Percentiles rank a stretch among this genome's conserved stretches.
Evolutionary conservation across 1,140 invertebrate species (phyloP).

Genomic region (Holotrichia oblita): DNA sequence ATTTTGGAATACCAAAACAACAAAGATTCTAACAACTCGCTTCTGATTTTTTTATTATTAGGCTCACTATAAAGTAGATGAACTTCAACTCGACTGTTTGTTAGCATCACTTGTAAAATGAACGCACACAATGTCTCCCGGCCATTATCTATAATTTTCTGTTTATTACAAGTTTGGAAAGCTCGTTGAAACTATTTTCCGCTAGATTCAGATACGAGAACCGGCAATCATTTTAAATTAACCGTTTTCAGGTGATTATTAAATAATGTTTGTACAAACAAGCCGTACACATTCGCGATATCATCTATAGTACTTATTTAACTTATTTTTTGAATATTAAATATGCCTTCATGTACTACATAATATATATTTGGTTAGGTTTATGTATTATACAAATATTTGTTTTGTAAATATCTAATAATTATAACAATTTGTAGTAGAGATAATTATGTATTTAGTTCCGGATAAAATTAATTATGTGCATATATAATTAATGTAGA

Average conservation of each 20-base stretch:
- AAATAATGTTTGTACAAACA: not conserved
- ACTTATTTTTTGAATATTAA: not conserved
- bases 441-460: slow-evolving; percentile 4
- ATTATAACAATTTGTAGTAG: not conserved
- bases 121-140: no score
- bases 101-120: no score
- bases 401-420: not conserved
- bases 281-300: no score
- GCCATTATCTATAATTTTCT: not conserved
- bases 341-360: no score
- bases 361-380: not conserved
- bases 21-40: no score
- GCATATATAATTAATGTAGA: slow-evolving; percentile 10
- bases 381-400: not conserved
- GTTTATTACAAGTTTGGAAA: no score
- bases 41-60: no score
- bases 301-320: not conserved
- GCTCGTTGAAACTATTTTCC: not conserved
- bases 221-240: not conserved
- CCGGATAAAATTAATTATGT: not conserved
- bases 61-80: no score
- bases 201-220: not conserved
- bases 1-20: no score
- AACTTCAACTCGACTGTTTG: no score
- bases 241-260: not conserved